Evolutionary conservation across 2,113 vertebrate genomes (phyloP).

Genomic region (Nymphicus hollandicus): DNA sequence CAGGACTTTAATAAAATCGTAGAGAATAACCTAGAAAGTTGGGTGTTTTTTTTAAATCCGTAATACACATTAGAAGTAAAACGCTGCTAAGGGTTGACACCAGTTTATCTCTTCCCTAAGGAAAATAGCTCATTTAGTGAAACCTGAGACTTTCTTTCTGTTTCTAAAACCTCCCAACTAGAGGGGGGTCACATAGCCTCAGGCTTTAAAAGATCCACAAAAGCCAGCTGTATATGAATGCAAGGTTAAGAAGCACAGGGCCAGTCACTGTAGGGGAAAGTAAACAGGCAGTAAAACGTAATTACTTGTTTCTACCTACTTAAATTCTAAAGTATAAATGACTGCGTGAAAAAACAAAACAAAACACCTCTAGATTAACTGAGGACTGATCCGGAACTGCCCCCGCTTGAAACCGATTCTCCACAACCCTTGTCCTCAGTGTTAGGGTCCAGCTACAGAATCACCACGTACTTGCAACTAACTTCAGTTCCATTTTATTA

Average conservation of each 20-base stretch:
- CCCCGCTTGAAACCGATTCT: background rate
- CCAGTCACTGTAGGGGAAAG: slow-evolving; percentile 29
- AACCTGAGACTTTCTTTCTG: slow-evolving; percentile 3
- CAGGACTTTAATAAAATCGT: background rate
- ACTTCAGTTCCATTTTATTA: background rate
- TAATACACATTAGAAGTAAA: background rate
- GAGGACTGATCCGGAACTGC: background rate
- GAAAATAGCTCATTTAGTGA: background rate
- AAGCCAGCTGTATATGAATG: background rate
- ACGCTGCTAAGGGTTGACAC: background rate
- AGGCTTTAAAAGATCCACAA: slow-evolving; percentile 23
- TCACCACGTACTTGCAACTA: background rate
- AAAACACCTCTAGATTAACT: background rate
- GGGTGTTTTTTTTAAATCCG: background rate
- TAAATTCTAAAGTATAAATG: background rate
- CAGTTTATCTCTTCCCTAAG: background rate
- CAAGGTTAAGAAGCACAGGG: slow-evolving; percentile 12
- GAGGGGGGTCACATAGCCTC: background rate
- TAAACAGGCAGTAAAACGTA: slow-evolving; percentile 41
- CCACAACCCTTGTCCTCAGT: background rate
- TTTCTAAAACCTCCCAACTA: background rate
- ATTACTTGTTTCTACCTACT: slow-evolving; percentile 21
- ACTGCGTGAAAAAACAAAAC: background rate
- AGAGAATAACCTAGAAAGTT: background rate
- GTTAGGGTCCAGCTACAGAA: background rate